These are phyloP conservation scores for Trichechus manatus DNA, from an alignment of 2,113 vertebrate genomes.

Conservation along the genomic window DNA sequence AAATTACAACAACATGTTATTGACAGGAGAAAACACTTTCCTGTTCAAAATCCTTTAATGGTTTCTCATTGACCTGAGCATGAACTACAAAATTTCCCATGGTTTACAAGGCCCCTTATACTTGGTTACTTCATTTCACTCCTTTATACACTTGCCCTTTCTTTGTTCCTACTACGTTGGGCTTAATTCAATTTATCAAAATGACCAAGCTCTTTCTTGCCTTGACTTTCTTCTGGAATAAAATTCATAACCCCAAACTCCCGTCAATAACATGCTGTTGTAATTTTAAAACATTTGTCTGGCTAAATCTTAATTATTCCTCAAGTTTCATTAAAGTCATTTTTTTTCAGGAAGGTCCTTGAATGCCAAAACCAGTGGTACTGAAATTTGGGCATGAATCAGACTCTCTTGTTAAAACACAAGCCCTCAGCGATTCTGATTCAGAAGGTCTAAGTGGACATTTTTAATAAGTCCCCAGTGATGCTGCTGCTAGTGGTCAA, in stretches of 20 bases:
- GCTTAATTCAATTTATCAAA: neutral
- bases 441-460: neutral
- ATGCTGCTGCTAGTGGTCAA: neutral
- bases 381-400: neutral
- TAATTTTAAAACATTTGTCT: neutral
- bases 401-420: neutral
- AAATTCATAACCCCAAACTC: neutral
- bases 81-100: neutral
- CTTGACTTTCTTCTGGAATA: neutral
- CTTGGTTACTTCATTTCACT: neutral
- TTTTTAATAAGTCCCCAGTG: neutral
- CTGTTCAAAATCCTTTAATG: constrained; percentile 41
- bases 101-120: neutral
- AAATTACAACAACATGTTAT: constrained; percentile 73
- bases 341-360: neutral
- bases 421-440: neutral
- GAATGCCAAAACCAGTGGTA: neutral
- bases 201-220: neutral
- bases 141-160: neutral
- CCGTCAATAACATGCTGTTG: neutral
- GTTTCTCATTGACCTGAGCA: constrained; percentile 13
- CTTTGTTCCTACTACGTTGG: neutral
- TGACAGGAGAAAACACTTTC: constrained; percentile 63
- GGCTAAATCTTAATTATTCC: neutral
- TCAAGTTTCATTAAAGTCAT: neutral